A percentile compares a stretch with the other conserved stretches of the same genome.
phyloP scores from a whole-genome alignment of 2,797 vertebrate genomes.

The Pitangus sulphuratus region DNA sequence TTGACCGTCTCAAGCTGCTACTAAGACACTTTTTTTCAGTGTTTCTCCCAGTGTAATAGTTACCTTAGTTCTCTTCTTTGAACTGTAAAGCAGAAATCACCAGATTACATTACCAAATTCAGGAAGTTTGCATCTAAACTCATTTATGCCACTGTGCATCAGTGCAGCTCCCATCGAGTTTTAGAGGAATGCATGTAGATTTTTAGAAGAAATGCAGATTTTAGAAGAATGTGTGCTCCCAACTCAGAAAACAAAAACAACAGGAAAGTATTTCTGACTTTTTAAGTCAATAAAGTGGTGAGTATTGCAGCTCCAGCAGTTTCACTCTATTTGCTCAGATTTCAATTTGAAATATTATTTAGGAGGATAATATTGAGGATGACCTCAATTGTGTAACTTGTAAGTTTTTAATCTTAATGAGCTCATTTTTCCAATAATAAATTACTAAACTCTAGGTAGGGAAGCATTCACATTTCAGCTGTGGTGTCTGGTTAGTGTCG shows the following conservation, averaged over 20 bases:
- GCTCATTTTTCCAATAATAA: conserved; percentile 51
- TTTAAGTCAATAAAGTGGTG: neutral
- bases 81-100: neutral
- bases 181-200: neutral
- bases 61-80: neutral
- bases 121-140: neutral
- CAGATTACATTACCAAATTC: neutral
- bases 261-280: neutral
- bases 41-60: neutral
- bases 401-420: conserved; percentile 47
- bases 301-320: neutral
- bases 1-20: neutral
- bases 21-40: neutral
- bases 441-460: conserved; percentile 27
- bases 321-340: conserved; percentile 16
- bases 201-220: neutral
- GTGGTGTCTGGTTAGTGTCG: neutral
- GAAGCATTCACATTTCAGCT: neutral
- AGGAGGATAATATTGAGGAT: conserved; percentile 32
- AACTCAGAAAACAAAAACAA: neutral
- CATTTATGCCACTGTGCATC: neutral
- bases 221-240: neutral
- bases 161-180: neutral
- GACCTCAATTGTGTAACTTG: conserved; percentile 23
- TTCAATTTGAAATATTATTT: conserved; percentile 6